These are phyloP conservation scores for Hydropsyche tenuis DNA, from an alignment of 1,140 invertebrate species.

Conservation along the genomic window DNA sequence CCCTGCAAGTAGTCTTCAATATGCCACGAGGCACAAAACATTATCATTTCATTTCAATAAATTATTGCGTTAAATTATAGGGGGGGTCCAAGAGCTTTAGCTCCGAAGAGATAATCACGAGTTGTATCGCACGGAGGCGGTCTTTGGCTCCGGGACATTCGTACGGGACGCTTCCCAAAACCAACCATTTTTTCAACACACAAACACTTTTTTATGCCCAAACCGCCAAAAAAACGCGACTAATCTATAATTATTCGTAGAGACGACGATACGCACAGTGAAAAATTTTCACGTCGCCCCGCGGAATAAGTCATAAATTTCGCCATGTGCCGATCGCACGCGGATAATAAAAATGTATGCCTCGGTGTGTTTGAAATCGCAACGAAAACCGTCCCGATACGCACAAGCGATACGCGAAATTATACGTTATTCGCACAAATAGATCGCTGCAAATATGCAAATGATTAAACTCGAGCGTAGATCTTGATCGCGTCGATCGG, in stretches of 20 bases:
- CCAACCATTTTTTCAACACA: background rate
- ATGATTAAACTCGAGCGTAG: constrained; percentile 10
- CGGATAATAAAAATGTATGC: background rate
- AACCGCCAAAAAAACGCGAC: background rate
- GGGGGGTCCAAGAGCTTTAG: constrained; percentile 39
- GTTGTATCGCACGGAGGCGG: constrained; percentile 21
- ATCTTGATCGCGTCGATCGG: constrained; percentile 7
- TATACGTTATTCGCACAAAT: constrained; percentile 19
- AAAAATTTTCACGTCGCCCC: background rate
- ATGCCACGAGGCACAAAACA: constrained; percentile 50
- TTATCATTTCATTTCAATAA: constrained; percentile 52
- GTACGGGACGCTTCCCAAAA: constrained; percentile 13
- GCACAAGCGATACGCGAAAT: background rate
- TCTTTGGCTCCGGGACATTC: constrained; percentile 21
- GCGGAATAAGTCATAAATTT: constrained; percentile 19
- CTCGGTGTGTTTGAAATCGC: background rate
- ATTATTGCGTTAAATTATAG: constrained; percentile 51
- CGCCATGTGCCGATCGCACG: background rate
- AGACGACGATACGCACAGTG: background rate
- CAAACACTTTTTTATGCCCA: background rate
- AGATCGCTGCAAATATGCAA: constrained; percentile 27
- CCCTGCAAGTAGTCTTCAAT: constrained; percentile 30
- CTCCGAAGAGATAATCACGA: constrained; percentile 46
- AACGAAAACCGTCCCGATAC: background rate
- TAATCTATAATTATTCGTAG: no score